A percentile compares a stretch with the other conserved stretches of the same genome.
phyloP scores from a whole-genome alignment of 2,888 invertebrate species.

The Brenthis ino region DNA sequence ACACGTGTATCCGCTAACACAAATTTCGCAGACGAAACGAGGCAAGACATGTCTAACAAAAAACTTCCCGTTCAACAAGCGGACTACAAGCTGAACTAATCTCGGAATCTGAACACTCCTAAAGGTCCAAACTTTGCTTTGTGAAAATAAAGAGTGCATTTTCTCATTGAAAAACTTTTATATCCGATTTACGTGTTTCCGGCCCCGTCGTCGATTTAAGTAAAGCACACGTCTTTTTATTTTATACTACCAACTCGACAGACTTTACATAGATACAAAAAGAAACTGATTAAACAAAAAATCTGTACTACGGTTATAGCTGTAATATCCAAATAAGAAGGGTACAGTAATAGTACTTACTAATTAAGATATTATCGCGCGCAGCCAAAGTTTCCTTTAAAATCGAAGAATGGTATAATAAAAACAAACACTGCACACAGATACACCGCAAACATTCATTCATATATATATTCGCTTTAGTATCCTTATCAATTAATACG shows the following conservation, averaged over 20 bases:
- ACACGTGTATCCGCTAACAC: slow-evolving; percentile 29
- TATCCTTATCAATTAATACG: too few species aligned
- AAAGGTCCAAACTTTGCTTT: slow-evolving; percentile 59
- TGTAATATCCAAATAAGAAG: too few species aligned
- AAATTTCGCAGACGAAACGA: slow-evolving; percentile 44
- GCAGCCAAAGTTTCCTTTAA: too few species aligned
- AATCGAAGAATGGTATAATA: too few species aligned
- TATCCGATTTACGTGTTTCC: slow-evolving; percentile 49
- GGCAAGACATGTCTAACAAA: slow-evolving; percentile 47
- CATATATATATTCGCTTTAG: too few species aligned
- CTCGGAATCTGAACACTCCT: slow-evolving; percentile 59
- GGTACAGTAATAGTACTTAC: too few species aligned
- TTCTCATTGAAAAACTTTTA: slow-evolving; percentile 54
- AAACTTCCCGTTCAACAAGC: slow-evolving; percentile 57
- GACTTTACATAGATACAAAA: too few species aligned
- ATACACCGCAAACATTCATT: too few species aligned
- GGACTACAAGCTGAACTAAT: slow-evolving; percentile 64
- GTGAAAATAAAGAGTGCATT: slow-evolving; percentile 57
- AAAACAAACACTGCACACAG: too few species aligned
- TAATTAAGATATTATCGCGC: too few species aligned
- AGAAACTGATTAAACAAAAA: too few species aligned
- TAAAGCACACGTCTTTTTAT: slow-evolving; percentile 24
- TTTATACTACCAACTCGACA: background rate
- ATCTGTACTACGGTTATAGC: too few species aligned
- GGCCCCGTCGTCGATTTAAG: slow-evolving; percentile 32